A percentile compares a stretch with the other conserved stretches of the same genome.
Conservation (phyloP, 2,797 vertebrate species). For the Melanotaenia nigrans region DNA sequence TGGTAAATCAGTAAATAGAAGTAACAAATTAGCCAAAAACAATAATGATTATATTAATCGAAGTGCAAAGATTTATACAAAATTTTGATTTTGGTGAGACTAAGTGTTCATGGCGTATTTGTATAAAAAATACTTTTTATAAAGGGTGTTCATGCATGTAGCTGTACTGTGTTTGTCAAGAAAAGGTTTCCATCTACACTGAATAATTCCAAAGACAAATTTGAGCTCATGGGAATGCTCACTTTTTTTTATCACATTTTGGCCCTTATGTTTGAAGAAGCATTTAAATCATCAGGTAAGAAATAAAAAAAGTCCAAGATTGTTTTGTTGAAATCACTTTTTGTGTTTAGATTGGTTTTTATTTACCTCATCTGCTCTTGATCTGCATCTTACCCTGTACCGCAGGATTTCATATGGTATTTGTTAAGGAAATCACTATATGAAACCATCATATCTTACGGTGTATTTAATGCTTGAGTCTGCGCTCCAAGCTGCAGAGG, state of each 20-base stretch:
- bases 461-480: constrained; percentile 2
- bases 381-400: neutral
- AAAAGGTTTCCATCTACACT: neutral
- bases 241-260: neutral
- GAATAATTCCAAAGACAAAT: neutral
- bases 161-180: neutral
- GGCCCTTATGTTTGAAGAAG: neutral
- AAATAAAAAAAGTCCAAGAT: no score
- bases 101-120: neutral
- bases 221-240: neutral
- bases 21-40: no score
- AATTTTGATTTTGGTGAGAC: neutral
- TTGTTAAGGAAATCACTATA: constrained; percentile 1
- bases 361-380: no score
- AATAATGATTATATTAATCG: neutral
- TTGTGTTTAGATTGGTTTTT: no score
- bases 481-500: constrained; percentile 4
- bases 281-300: no score
- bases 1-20: neutral
- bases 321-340: no score
- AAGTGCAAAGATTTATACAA: neutral
- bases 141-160: neutral
- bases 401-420: neutral
- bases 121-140: neutral
- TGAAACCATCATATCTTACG: neutral